Percentiles rank a stretch among this genome's conserved stretches.
phyloP scores from a whole-genome alignment of 2,113 vertebrate species.

The Australoheros scitulus region DNA sequence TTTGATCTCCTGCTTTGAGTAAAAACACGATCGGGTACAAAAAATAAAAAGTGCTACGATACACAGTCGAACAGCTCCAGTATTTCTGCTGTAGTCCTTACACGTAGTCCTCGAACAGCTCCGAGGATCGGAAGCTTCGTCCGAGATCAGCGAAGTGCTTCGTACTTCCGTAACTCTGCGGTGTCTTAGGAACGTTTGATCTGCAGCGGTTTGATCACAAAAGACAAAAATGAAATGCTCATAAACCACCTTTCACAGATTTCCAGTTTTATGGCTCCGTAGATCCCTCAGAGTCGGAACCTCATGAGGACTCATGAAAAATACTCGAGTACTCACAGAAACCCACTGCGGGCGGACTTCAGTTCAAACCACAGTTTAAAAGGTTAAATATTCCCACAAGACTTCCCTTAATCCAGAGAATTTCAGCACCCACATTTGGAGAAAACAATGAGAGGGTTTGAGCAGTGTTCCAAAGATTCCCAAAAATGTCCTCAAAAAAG shows the following conservation, averaged over 20 bases:
- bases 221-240: fast-evolving
- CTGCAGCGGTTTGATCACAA: not conserved
- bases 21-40: constrained; percentile 25
- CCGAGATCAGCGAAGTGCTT: not conserved
- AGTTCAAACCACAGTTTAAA: fast-evolving
- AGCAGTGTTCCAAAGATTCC: fast-evolving
- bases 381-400: not conserved
- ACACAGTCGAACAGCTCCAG: not conserved
- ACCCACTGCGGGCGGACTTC: not conserved
- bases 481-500: fast-evolving
- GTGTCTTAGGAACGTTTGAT: not conserved
- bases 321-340: not conserved
- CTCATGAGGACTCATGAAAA: not conserved
- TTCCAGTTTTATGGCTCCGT: not conserved
- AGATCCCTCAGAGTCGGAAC: not conserved
- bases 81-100: not conserved
- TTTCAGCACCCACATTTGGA: not conserved
- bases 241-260: not conserved
- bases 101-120: not conserved
- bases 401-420: not conserved
- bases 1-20: not conserved
- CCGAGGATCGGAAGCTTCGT: not conserved
- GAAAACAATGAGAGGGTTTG: fast-evolving
- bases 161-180: not conserved
- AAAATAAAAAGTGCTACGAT: constrained; percentile 62